A percentile compares a stretch with the other conserved stretches of the same genome.
These are phyloP conservation scores for Perca flavescens DNA, from an alignment of 2,113 vertebrate genomes.

Conservation along the genomic window DNA sequence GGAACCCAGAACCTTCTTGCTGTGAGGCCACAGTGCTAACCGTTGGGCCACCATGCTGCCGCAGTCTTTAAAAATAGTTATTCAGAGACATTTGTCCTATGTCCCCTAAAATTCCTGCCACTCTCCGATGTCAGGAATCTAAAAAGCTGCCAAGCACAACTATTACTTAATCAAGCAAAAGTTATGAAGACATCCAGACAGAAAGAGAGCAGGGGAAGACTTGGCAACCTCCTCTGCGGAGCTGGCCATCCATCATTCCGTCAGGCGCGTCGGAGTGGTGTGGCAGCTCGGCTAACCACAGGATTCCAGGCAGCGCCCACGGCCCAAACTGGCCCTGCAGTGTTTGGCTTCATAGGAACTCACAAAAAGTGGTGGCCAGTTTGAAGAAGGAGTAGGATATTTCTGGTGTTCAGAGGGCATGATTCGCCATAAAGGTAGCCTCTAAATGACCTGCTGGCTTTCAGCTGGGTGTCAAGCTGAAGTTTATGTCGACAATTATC, in stretches of 20 bases:
- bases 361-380: constrained; percentile 5
- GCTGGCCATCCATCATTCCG: constrained; percentile 69
- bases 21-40: too few species aligned
- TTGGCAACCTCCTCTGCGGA: constrained; percentile 12
- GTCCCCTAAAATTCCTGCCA: not conserved
- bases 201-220: constrained; percentile 7
- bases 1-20: too few species aligned
- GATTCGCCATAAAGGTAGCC: not conserved
- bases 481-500: not conserved
- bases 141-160: not conserved
- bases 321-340: constrained; percentile 43
- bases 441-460: constrained; percentile 1
- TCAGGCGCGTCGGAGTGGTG: constrained; percentile 47
- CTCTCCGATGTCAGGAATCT: not conserved
- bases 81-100: not conserved
- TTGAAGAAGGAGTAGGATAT: constrained; percentile 1
- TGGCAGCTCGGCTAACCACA: constrained; percentile 57
- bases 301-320: constrained; percentile 51
- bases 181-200: not conserved
- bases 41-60: too few species aligned
- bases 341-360: constrained; percentile 20
- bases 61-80: not conserved
- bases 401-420: constrained; percentile 3
- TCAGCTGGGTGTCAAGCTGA: not conserved
- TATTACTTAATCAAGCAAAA: not conserved